phyloP scores from a whole-genome alignment of 30 jellyfish, hydroid and myxozoan genomes.

The Turritopsis rubra region DNA sequence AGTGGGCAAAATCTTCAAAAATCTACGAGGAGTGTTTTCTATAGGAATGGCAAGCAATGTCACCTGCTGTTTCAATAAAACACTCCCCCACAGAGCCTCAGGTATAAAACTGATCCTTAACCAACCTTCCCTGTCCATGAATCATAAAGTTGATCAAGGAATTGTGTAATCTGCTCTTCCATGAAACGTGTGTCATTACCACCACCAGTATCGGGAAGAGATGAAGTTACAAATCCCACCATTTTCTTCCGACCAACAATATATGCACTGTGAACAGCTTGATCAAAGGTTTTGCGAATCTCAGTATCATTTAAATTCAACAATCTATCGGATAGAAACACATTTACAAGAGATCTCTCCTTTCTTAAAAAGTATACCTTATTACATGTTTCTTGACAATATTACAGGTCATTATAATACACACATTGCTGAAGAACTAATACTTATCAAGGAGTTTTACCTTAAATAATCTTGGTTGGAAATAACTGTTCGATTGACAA shows the following conservation, averaged over 20 bases:
- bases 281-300: slow-evolving; percentile 58
- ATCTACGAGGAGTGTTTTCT: too few species aligned
- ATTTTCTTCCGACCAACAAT: slow-evolving; percentile 73
- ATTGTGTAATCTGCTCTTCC: slow-evolving; percentile 21
- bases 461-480: slow-evolving; percentile 72
- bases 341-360: not conserved
- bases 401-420: not conserved
- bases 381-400: not conserved
- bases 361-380: not conserved
- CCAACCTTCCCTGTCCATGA: slow-evolving; percentile 32
- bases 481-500: slow-evolving; percentile 72
- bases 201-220: slow-evolving; percentile 3
- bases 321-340: not conserved
- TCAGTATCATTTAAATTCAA: slow-evolving; percentile 42
- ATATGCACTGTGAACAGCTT: slow-evolving; percentile 81
- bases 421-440: not conserved
- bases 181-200: not conserved
- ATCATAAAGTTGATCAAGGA: slow-evolving; percentile 20
- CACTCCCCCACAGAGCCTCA: too few species aligned
- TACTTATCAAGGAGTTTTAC: slow-evolving; percentile 20
- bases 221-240: slow-evolving; percentile 23
- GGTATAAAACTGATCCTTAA: not conserved
- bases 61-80: too few species aligned
- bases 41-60: too few species aligned
- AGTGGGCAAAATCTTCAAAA: too few species aligned